Evolutionary conservation across 2,888 invertebrate species (phyloP), one percentile per base, ranked within the genome.

Genomic region (Pristionchus maxplancki): DNA sequence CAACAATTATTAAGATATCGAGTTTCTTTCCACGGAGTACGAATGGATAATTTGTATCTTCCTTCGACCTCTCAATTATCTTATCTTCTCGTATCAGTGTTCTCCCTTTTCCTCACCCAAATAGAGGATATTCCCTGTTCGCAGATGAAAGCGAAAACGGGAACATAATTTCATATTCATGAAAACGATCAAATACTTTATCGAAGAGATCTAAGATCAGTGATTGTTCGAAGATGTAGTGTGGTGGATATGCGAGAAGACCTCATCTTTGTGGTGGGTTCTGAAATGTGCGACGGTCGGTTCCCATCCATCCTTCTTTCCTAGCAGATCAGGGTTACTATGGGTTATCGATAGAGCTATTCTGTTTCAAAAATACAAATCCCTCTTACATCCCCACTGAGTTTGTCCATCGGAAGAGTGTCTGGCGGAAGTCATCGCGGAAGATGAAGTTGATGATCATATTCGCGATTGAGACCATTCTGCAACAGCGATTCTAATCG

Each of bases 401-500:
- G 24, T 83, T 83, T 34, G 34, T 34, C 20, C 83, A 50, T 0
- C 34, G 34, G 34, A 58, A 83, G 40, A 85, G 44, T n/a, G 85
- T 31, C n/a, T 28, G 44, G 6, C 85, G 85, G 28, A 85, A 85
- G n/a, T 85, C 85, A 8, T 85, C 85, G 5, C 85, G 85, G 64
- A 64, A 85, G n/a, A 64, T 62, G 64, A 85, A 85, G 31, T 85
- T 85, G 64, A 85, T 85, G 62, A 85, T 50, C 62, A 50, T 85
- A 17, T 85, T 85, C 11, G 85, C 85, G 28, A 85, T 85, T 28
- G 85, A 85, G 34, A 85, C 85, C 62, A 85, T 40, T 13, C 85
- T 85, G 64, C 13, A 62, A 64, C 13, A 6, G 9, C n/a, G n/a
- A n/a, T n/a, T n/a, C n/a, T n/a, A n/a, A n/a, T n/a, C n/a, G n/a